Evolutionary conservation across 2,888 invertebrate species (phyloP), one percentile per base, ranked within the genome.

Genomic region (Meganola albula): DNA sequence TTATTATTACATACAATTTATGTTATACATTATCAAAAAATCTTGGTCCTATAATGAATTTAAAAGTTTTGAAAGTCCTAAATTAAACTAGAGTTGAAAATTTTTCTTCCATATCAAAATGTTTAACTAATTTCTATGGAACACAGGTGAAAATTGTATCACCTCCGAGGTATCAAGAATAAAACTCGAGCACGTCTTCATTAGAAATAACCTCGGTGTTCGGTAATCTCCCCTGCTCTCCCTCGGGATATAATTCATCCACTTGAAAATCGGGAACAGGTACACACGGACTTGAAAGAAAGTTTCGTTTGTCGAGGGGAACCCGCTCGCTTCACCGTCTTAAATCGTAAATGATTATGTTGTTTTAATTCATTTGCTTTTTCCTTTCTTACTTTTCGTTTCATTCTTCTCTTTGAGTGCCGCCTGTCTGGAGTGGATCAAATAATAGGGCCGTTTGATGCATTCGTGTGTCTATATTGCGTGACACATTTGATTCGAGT

Each of bases 291-390:
- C 80, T 83, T 79, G 70, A 84, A 79, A 82, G 79, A 82, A 82
- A 79, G 77, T 82, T 82, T 74, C 67, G 75, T 79, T 75, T 75
- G 74, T 60, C 63, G 75, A 79, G 82, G 80, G 78, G 77, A 71
- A 58, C 65, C 59, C 73, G 63, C 71, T 70, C 68, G 64, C 71
- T 71, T 71, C 70, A 58, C 65, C 66, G 67, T 74, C 76, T 76
- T 77, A 74, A 78, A 77, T 75, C 78, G 73, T 80, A 78, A 82
- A 82, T 77, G 74, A 83, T 83, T 82, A 80, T 82, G 80, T 83
- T 84, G 75, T 82, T 83, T 83, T 83, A 80, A 84, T 83, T 83
- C 77, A 76, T 82, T 83, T 76, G 80, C 80, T 82, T 80, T 72
- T 73, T 73, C 68, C 60, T 72, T 56, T 67, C 61, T 69, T 74